Evolutionary conservation across 2,113 vertebrate species (phyloP).

Genomic region (Tursiops truncatus): DNA sequence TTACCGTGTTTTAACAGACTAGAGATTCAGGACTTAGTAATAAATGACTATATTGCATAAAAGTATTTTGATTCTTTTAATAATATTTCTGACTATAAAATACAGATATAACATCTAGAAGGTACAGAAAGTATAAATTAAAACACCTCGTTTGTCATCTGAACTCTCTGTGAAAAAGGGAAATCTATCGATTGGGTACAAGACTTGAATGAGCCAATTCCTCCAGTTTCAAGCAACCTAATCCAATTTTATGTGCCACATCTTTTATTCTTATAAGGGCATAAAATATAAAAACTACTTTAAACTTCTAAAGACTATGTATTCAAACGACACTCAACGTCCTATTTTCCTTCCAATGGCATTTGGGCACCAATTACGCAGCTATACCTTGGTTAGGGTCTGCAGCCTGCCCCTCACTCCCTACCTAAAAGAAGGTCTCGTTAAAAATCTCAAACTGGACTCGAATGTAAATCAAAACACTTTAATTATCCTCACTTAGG

Average conservation of each 20-base stretch:
- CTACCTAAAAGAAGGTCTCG: background rate
- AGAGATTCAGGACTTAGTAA: background rate
- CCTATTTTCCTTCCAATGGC: background rate
- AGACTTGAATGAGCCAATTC: background rate
- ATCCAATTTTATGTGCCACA: background rate
- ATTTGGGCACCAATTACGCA: background rate
- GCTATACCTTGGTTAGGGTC: background rate
- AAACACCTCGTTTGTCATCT: background rate
- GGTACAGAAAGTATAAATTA: background rate
- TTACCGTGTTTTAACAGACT: background rate
- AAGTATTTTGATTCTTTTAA: background rate
- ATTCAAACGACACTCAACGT: background rate
- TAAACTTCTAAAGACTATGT: background rate
- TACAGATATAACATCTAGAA: background rate
- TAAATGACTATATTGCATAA: background rate
- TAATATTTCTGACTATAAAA: background rate
- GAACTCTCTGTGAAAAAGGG: background rate
- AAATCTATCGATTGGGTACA: background rate
- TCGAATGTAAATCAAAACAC: background rate
- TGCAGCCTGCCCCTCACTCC: background rate
- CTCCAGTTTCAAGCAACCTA: background rate
- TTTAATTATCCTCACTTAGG: background rate
- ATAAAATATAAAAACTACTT: background rate
- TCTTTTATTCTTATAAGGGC: background rate
- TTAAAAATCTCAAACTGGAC: background rate